Conservation (phyloP, 2,113 vertebrate genomes). For the Danio rerio region DNA sequence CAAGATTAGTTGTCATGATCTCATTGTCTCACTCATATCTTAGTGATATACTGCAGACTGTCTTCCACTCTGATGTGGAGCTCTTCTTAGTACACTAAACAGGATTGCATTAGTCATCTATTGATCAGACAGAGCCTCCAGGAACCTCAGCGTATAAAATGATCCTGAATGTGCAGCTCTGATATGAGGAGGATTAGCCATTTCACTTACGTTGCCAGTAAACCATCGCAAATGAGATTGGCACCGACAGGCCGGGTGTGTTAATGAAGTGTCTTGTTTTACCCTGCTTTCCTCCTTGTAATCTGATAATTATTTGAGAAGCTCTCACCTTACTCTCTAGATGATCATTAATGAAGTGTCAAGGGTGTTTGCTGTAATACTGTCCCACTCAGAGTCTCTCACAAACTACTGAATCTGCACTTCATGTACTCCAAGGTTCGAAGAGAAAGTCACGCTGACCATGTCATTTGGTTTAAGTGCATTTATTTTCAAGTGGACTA, state of each 20-base stretch:
- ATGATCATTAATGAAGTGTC: constrained; percentile 56
- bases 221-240: constrained; percentile 61
- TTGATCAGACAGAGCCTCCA: constrained; percentile 56
- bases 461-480: no score
- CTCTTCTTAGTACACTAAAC: constrained; percentile 29
- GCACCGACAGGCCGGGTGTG: constrained; percentile 54
- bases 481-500: no score
- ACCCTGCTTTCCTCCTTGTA: constrained; percentile 50
- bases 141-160: constrained; percentile 57
- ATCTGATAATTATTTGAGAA: constrained; percentile 59
- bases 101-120: constrained; percentile 61
- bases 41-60: constrained; percentile 17
- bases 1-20: neutral
- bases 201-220: constrained; percentile 61
- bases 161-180: constrained; percentile 57
- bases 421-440: neutral
- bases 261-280: constrained; percentile 68
- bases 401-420: neutral
- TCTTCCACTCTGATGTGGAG: constrained; percentile 35
- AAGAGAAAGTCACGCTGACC: neutral
- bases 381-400: constrained; percentile 22
- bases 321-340: constrained; percentile 54
- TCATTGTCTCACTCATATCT: neutral
- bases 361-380: constrained; percentile 45
- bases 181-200: constrained; percentile 51